Percentiles rank a stretch among this genome's conserved stretches.
Conservation (phyloP, 2,113 vertebrate species). For the Rhombomys opimus region DNA sequence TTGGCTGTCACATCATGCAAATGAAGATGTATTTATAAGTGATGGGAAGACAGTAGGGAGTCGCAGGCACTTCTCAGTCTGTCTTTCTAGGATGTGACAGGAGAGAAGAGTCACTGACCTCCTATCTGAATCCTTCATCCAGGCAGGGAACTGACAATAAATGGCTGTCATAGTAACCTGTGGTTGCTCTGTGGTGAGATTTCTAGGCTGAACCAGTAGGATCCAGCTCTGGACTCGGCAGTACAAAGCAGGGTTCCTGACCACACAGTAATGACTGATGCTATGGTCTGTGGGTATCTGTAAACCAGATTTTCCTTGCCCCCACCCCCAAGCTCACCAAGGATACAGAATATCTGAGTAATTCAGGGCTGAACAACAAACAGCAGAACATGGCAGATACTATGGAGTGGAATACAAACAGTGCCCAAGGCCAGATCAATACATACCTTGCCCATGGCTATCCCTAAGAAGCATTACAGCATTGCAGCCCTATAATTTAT, state of each 20-base stretch:
- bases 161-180: background rate
- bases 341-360: background rate
- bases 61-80: background rate
- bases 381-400: background rate
- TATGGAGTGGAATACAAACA: background rate
- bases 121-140: background rate
- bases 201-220: background rate
- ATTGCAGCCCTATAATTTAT: slow-evolving; percentile 34
- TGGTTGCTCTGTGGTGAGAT: background rate
- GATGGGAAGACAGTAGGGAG: background rate
- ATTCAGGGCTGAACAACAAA: background rate
- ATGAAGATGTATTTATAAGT: background rate
- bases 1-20: background rate
- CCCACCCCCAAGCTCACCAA: accelerated
- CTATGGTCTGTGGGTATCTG: background rate
- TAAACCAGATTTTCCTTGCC: background rate
- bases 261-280: background rate
- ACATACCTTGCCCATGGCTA: background rate
- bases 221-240: background rate
- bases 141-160: background rate
- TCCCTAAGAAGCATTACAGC: slow-evolving; percentile 40
- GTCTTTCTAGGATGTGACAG: background rate
- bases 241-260: background rate
- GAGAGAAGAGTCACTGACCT: background rate
- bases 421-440: background rate